A percentile compares a stretch with the other conserved stretches of the same genome.
Conservation (phyloP, 2,797 vertebrate species). For the Telmatherina bonti region DNA sequence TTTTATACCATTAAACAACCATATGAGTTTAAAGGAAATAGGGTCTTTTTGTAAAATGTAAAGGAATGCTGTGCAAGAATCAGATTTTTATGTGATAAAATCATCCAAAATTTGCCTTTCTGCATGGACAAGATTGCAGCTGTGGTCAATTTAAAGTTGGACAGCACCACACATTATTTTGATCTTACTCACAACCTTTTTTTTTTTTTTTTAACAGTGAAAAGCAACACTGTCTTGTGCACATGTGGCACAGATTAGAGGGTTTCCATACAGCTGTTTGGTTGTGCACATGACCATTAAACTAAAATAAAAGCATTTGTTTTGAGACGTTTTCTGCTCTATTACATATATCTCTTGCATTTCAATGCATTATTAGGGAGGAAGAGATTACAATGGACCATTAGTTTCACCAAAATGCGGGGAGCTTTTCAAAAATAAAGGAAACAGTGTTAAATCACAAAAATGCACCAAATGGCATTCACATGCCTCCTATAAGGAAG, state of each 20-base stretch:
- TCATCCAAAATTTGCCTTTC: constrained; percentile 10
- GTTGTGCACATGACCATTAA: not conserved
- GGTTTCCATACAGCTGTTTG: constrained; percentile 6
- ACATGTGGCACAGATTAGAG: constrained; percentile 4
- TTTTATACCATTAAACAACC: constrained; percentile 51
- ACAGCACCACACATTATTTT: constrained; percentile 54
- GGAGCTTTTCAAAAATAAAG: not conserved
- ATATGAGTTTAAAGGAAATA: constrained; percentile 19
- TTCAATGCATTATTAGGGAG: constrained; percentile 11
- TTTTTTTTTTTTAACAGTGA: constrained; percentile 19
- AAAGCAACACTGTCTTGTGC: constrained; percentile 8
- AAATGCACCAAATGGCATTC: not conserved
- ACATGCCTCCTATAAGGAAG: not conserved
- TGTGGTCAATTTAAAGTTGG: constrained; percentile 44
- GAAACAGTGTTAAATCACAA: not conserved
- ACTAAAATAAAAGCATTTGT: not conserved
- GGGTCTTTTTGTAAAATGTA: not conserved
- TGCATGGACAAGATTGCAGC: constrained; percentile 16
- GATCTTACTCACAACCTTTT: constrained; percentile 25
- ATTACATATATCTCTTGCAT: constrained; percentile 13
- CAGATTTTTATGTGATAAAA: constrained; percentile 30
- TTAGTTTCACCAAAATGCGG: not conserved
- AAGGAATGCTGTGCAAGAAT: not conserved
- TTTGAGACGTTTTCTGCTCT: not conserved
- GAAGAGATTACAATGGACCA: constrained; percentile 2